Evolutionary conservation across 2,888 invertebrate species (phyloP).

Genomic region (Timandra comae): DNA sequence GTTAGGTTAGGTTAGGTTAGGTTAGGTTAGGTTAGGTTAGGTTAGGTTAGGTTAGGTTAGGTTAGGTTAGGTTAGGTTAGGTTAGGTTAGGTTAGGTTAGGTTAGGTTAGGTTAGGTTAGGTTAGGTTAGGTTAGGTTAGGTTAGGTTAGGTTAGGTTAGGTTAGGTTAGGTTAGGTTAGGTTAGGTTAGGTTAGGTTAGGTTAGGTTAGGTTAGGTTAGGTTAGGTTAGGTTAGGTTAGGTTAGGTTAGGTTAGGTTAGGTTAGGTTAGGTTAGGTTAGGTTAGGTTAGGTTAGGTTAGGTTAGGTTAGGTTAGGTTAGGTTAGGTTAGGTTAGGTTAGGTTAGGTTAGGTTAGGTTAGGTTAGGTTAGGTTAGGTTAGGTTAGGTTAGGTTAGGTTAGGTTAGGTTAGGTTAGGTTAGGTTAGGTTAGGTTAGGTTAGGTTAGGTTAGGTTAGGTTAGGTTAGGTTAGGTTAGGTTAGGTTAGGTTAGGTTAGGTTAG

Average conservation of each 20-base stretch:
- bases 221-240: constrained; percentile 10
- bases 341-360: constrained; percentile 3
- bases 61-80: constrained; percentile 7
- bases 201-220: constrained; percentile 10
- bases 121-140: constrained; percentile 3
- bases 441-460: constrained; percentile 12
- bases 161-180: constrained; percentile 2
- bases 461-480: constrained; percentile 11
- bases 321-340: constrained; percentile 9
- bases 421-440: constrained; percentile 9
- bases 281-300: constrained; percentile 11
- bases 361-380: constrained; percentile 6
- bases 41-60: constrained; percentile 9
- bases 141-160: constrained; percentile 2
- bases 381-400: constrained; percentile 8
- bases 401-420: constrained; percentile 7
- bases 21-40: constrained; percentile 4
- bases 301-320: constrained; percentile 11
- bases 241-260: constrained; percentile 12
- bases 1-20: constrained; percentile 2
- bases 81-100: constrained; percentile 5
- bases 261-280: constrained; percentile 11
- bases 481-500: constrained; percentile 10
- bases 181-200: constrained; percentile 2
- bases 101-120: constrained; percentile 2